Conservation (phyloP, 2,888 invertebrate species). For the Marronus borbonicus region DNA sequence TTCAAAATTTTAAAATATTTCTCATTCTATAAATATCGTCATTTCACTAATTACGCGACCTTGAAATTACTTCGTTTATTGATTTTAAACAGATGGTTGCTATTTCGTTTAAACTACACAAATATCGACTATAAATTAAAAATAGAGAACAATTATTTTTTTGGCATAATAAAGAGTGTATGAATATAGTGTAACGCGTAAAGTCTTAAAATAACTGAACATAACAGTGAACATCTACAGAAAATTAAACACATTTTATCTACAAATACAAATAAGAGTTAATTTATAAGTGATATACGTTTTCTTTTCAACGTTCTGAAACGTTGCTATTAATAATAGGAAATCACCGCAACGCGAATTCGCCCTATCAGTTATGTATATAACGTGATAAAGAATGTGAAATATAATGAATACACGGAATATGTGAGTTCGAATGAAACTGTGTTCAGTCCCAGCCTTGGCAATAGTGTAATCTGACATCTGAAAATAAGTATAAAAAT, state of each 20-base stretch:
- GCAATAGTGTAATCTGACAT: slow-evolving; percentile 61
- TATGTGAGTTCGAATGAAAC: slow-evolving; percentile 57
- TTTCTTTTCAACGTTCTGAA: slow-evolving; percentile 25
- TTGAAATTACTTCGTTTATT: slow-evolving; percentile 43
- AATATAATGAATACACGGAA: slow-evolving; percentile 45
- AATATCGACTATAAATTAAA: slow-evolving; percentile 11
- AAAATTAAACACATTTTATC: slow-evolving; percentile 27
- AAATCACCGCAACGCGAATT: slow-evolving; percentile 44
- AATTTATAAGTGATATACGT: slow-evolving; percentile 29
- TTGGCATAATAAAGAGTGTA: slow-evolving; percentile 12
- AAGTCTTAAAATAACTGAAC: slow-evolving; percentile 39
- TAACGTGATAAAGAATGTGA: slow-evolving; percentile 48
- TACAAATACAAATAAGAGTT: slow-evolving; percentile 26
- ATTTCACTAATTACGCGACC: slow-evolving; percentile 42
- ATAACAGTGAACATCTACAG: slow-evolving; percentile 2
- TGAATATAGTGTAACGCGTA: slow-evolving; percentile 10
- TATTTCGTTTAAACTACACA: slow-evolving; percentile 16
- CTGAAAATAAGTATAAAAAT: slow-evolving; percentile 60
- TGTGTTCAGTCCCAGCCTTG: slow-evolving; percentile 61
- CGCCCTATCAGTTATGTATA: slow-evolving; percentile 44
- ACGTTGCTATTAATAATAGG: slow-evolving; percentile 36
- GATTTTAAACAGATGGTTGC: slow-evolving; percentile 42
- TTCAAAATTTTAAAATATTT: slow-evolving; percentile 1
- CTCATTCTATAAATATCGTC: slow-evolving; percentile 34
- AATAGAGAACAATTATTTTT: slow-evolving; percentile 23